Evolutionary conservation across 2,888 invertebrate genomes (phyloP), one percentile per base, ranked within the genome.

Genomic region (Ariolimax columbianus): DNA sequence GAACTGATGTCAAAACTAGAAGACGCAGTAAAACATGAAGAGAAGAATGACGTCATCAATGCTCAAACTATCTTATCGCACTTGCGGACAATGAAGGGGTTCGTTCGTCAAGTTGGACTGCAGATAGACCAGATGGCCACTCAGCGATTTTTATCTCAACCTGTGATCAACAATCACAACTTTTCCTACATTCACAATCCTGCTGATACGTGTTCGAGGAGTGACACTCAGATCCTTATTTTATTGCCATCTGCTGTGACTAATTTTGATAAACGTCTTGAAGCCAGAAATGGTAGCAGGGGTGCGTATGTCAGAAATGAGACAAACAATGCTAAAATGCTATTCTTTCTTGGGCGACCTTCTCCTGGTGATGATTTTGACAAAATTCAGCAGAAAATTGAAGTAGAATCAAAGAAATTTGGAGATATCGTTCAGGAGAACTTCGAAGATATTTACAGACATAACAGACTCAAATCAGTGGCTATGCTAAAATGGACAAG

Each of bases 391-490:
- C 43, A 78, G 38, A 63, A 84, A 38, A 59, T 91, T 47, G 82
- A 83, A 30, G 47, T 70, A 55, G 89, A 90, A 70, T 85, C 86
- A 55, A 36, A 85, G 36, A 70, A 55, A 17, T 87, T 86, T 70
- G 66, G 79, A n/a, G 92, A 91, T 77, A 89, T 91, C 11, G 88
- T 91, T 30, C 91, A 90, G 77, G 89, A 87, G 11, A 88, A 92
- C 82, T 93, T 94, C 86, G 38, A 92, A 2, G 94, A 94, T 86
- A 89, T 89, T 19, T 94, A 94, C 85, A 87, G 91, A 9, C 94
- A 94, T 87, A 89, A 94, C 36, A 93, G 93, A 0, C 90, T 91
- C 84, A 94, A 94, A 81, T 91, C 93, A 83, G 88, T 94, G 26
- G 92, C 92, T 86, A 88, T 88, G 4, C 77, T 90, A 14, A 87